Conservation (phyloP, 2,797 vertebrate genomes). For the Podargus strigoides region DNA sequence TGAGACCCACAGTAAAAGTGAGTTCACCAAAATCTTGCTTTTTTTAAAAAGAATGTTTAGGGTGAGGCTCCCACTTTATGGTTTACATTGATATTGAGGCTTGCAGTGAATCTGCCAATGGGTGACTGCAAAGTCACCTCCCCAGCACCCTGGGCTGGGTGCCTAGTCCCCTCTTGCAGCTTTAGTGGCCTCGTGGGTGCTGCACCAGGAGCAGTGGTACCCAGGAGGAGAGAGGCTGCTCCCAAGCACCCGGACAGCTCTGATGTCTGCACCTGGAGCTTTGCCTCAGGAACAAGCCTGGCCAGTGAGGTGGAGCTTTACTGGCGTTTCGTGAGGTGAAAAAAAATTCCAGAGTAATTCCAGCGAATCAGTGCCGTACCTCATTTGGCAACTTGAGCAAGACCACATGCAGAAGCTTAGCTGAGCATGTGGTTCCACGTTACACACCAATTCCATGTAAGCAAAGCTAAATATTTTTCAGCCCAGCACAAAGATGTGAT, state of each 20-base stretch:
- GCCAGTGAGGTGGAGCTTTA: neutral
- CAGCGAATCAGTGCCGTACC: accelerated
- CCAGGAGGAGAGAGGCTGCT: neutral
- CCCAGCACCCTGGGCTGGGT: neutral
- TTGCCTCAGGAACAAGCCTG: neutral
- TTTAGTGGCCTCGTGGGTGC: neutral
- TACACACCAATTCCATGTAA: neutral
- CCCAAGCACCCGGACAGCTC: neutral
- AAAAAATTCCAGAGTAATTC: neutral
- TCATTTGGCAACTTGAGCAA: neutral
- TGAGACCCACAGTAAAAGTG: neutral
- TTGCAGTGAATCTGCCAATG: neutral
- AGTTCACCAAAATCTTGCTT: neutral
- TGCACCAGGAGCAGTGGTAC: neutral
- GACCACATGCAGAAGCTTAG: neutral
- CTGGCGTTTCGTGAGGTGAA: neutral
- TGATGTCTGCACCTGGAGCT: neutral
- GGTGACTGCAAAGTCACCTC: neutral
- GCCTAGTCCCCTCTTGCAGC: neutral
- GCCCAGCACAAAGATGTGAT: neutral
- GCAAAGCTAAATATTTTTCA: neutral
- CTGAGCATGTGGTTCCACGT: accelerated
- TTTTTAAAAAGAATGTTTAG: too few species aligned
- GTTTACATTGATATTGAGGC: neutral
- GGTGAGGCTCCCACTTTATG: too few species aligned